These are phyloP conservation scores for Eupithecia vulgata DNA, from an alignment of 2,888 invertebrate genomes.

Conservation along the genomic window DNA sequence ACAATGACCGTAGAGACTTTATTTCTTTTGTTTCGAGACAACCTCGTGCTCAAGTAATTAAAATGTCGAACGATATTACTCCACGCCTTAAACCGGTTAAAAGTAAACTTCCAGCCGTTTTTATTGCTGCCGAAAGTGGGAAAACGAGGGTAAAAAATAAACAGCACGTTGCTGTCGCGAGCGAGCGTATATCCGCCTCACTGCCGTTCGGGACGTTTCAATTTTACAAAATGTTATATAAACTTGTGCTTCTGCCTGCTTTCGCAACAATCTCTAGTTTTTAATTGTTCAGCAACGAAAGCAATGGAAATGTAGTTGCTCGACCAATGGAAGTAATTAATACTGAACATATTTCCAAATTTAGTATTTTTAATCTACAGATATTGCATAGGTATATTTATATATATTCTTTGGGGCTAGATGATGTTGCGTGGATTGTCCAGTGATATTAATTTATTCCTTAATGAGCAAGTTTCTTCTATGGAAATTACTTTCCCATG, in stretches of 20 bases:
- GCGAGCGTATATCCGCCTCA: constrained; percentile 71
- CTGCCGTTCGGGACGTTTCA: constrained; percentile 68
- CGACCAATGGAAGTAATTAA: background rate
- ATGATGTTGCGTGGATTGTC: background rate
- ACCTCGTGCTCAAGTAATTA: constrained; percentile 8
- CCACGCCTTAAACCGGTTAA: constrained; percentile 16
- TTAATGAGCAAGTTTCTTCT: background rate
- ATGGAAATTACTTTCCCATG: background rate
- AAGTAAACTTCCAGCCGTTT: constrained; percentile 52
- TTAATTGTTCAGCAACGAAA: constrained; percentile 6
- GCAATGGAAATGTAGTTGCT: background rate
- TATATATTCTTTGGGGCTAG: background rate
- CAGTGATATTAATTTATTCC: no score
- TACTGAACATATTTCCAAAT: background rate
- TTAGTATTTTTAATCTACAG: background rate
- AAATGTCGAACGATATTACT: constrained; percentile 11
- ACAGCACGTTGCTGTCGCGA: constrained; percentile 59
- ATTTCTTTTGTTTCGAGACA: background rate
- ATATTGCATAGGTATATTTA: background rate
- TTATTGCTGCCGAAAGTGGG: constrained; percentile 65
- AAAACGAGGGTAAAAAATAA: constrained; percentile 66
- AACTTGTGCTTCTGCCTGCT: constrained; percentile 56
- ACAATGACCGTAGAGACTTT: background rate
- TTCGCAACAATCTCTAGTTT: constrained; percentile 58
- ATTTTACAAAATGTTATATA: constrained; percentile 68